These are phyloP conservation scores for Oxycera nigricornis DNA, from an alignment of 2,888 invertebrate species.

Conservation along the genomic window DNA sequence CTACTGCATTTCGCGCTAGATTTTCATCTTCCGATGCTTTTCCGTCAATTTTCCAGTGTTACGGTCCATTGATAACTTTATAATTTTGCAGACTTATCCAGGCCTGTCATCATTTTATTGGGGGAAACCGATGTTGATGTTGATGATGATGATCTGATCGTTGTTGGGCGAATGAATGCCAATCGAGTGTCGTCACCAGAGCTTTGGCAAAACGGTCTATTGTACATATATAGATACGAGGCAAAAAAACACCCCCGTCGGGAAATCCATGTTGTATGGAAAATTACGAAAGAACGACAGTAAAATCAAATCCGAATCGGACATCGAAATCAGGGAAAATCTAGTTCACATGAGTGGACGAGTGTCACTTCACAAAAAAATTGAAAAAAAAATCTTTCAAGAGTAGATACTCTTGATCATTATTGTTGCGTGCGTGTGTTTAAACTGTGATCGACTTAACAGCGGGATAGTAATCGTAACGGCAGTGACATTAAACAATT, in stretches of 20 bases:
- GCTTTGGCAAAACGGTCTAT: slow-evolving; percentile 19
- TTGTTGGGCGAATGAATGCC: slow-evolving; percentile 2
- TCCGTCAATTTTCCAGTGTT: slow-evolving; percentile 33
- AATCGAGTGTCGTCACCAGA: slow-evolving; percentile 25
- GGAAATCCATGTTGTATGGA: slow-evolving; percentile 27
- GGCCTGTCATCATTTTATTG: slow-evolving; percentile 32
- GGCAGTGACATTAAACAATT: slow-evolving; percentile 19
- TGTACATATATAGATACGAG: not conserved
- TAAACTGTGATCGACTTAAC: slow-evolving; percentile 14
- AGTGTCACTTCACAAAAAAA: slow-evolving; percentile 30
- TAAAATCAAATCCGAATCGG: slow-evolving; percentile 4
- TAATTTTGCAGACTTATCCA: slow-evolving; percentile 35
- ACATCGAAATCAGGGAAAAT: slow-evolving; percentile 24
- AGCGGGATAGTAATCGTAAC: slow-evolving; percentile 15
- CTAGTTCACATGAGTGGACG: slow-evolving; percentile 17
- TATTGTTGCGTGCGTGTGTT: slow-evolving; percentile 3
- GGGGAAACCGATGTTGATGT: not conserved
- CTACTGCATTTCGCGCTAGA: not conserved
- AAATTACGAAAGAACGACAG: slow-evolving; percentile 29
- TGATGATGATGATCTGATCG: too few species aligned
- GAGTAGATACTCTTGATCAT: slow-evolving; percentile 13
- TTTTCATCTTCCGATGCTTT: slow-evolving; percentile 11
- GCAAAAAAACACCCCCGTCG: slow-evolving; percentile 17
- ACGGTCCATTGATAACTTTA: slow-evolving; percentile 38
- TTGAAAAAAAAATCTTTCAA: not conserved